Evolutionary conservation across 2,113 vertebrate genomes (phyloP).

Genomic region (Megaceryle maxima): DNA sequence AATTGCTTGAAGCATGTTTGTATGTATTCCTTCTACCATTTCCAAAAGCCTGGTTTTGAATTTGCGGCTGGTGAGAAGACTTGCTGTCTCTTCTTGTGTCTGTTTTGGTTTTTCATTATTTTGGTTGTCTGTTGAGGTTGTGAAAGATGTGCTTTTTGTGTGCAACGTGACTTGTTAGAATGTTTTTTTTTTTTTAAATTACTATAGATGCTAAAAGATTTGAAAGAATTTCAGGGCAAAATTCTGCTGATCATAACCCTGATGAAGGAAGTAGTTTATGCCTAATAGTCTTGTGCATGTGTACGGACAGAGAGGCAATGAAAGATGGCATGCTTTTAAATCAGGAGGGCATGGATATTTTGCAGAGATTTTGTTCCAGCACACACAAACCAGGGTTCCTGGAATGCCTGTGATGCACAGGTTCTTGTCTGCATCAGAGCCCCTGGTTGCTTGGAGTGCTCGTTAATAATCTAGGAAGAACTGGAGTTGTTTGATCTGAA

Average conservation of each 20-base stretch:
- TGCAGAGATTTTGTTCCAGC: neutral
- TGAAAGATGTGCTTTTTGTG: neutral
- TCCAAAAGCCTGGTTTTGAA: neutral
- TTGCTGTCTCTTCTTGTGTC: neutral
- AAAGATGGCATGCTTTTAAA: neutral
- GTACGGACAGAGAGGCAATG: neutral
- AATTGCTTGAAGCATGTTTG: neutral
- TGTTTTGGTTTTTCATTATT: neutral
- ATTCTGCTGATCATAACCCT: neutral
- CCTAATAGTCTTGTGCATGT: neutral
- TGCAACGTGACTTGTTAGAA: neutral
- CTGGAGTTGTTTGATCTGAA: neutral
- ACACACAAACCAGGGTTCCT: neutral
- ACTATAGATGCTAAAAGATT: neutral
- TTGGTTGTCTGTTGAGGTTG: neutral
- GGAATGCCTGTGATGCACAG: slow-evolving; percentile 51
- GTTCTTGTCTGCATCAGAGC: slow-evolving; percentile 29
- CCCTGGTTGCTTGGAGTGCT: neutral
- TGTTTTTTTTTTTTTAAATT: neutral
- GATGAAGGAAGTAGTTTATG: neutral
- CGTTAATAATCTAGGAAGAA: slow-evolving; percentile 16
- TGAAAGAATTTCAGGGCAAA: neutral
- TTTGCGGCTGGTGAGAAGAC: neutral
- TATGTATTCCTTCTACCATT: neutral
- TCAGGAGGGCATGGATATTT: neutral